Conservation (phyloP, 2,797 vertebrate species). For the Ctenosaura bakeri region DNA sequence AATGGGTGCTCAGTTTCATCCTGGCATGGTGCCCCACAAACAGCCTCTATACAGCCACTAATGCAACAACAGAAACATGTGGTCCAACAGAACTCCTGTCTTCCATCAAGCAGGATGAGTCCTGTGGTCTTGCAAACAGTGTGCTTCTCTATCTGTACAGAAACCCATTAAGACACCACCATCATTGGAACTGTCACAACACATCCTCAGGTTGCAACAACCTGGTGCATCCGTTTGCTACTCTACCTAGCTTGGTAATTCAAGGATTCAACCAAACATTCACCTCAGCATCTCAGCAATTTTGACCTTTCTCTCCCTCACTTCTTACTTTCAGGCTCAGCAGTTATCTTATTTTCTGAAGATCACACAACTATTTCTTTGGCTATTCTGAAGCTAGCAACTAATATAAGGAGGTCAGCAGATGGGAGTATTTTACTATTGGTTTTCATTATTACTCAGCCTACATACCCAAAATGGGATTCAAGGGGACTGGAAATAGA, state of each 20-base stretch:
- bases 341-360: background rate
- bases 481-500: background rate
- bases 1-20: slow-evolving; percentile 34
- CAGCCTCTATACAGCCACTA: background rate
- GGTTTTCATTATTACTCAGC: background rate
- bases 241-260: background rate
- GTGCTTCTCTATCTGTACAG: background rate
- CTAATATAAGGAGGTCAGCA: background rate
- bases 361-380: background rate
- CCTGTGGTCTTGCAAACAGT: background rate
- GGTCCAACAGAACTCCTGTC: background rate
- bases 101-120: background rate
- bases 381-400: background rate
- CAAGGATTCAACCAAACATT: background rate
- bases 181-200: background rate
- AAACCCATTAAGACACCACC: too few species aligned
- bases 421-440: background rate
- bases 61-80: background rate
- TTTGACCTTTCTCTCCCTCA: background rate
- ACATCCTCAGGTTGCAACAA: background rate
- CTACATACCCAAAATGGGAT: background rate
- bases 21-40: background rate
- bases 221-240: background rate
- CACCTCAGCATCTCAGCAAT: background rate
- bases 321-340: background rate